Conservation (phyloP, 2,888 invertebrate genomes). For the Coenonympha glycerion region DNA sequence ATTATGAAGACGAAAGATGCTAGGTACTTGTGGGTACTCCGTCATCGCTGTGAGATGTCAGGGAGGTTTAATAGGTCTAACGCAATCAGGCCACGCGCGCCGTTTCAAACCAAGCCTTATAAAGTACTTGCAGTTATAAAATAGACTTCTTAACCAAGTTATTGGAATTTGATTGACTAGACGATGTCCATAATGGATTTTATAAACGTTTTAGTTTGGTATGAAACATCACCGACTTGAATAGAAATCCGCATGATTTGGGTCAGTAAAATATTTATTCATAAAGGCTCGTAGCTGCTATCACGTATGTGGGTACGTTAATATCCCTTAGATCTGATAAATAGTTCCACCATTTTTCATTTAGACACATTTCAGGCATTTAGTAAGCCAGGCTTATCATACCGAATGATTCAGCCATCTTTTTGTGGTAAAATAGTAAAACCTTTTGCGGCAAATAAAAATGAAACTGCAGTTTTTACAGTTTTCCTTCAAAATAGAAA, state of each 20-base stretch:
- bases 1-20: constrained; percentile 52
- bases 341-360: constrained; percentile 2
- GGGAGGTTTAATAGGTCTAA: constrained; percentile 42
- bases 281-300: not conserved
- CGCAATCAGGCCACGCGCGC: constrained; percentile 18
- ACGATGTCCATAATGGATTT: not conserved
- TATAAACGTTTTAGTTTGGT: no score
- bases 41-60: constrained; percentile 43
- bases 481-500: constrained; percentile 1
- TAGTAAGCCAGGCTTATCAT: not conserved
- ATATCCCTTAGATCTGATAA: not conserved
- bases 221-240: no score
- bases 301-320: not conserved
- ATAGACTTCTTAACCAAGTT: not conserved
- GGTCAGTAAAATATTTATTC: not conserved
- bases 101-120: constrained; percentile 12
- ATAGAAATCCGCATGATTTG: not conserved
- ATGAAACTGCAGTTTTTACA: constrained; percentile 6
- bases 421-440: not conserved
- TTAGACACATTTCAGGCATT: constrained; percentile 5
- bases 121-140: constrained; percentile 6
- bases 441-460: constrained; percentile 2
- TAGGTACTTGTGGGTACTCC: no score
- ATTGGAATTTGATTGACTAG: not conserved
- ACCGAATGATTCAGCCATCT: constrained; percentile 9